phyloP scores from a whole-genome alignment of 2,113 vertebrate species.

The Crotophaga sulcirostris region DNA sequence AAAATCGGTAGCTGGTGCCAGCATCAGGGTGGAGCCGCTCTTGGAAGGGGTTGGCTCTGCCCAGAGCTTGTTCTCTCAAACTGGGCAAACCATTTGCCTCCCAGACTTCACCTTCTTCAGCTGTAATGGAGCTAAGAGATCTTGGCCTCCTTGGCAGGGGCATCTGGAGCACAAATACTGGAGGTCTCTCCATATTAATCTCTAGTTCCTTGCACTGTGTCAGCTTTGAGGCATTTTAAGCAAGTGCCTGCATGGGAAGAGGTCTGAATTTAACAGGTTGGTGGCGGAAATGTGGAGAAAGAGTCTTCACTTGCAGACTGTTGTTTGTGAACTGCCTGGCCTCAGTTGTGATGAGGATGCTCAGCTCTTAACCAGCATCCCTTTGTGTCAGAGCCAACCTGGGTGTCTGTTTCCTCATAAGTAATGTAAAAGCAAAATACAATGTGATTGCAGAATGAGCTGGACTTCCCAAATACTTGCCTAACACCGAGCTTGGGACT shows the following conservation, averaged over 20 bases:
- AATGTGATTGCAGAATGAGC: background rate
- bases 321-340: background rate
- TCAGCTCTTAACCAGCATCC: background rate
- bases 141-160: background rate
- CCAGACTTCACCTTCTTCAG: background rate
- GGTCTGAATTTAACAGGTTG: background rate
- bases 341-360: background rate
- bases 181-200: background rate
- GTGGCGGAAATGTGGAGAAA: background rate
- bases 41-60: background rate
- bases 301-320: background rate
- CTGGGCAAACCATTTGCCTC: background rate
- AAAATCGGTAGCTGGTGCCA: background rate
- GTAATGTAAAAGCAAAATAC: background rate
- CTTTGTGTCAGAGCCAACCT: background rate
- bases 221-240: background rate
- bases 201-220: background rate
- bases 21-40: fast-evolving
- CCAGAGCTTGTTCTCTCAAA: background rate
- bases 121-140: fast-evolving
- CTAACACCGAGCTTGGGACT: background rate
- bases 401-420: background rate
- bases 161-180: background rate
- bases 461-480: background rate
- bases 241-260: background rate